These are phyloP conservation scores for Montipora efflorescens DNA, from an alignment of 64 coral and sea anemone species.

Conservation along the genomic window DNA sequence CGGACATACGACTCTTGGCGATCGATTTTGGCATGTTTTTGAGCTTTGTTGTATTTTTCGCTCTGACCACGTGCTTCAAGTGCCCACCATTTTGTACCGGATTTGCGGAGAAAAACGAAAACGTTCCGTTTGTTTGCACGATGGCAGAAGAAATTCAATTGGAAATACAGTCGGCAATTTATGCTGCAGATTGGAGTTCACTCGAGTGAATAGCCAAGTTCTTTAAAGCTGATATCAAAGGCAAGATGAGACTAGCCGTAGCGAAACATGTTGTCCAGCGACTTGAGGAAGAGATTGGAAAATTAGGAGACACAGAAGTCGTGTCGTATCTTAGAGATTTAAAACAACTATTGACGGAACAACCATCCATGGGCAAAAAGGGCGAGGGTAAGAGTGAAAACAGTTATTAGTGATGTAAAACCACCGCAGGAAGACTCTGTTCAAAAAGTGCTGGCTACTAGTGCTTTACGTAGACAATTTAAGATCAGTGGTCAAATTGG, in stretches of 20 bases:
- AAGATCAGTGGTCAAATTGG: conserved; percentile 67
- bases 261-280: background rate
- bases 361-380: background rate
- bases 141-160: conserved; percentile 57
- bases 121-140: no score
- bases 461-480: conserved; percentile 53
- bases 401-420: conserved; percentile 16
- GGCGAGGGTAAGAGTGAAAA: conserved; percentile 31
- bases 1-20: background rate
- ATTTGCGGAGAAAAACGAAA: background rate
- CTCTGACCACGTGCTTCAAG: background rate
- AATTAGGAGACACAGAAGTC: background rate
- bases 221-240: conserved; percentile 51
- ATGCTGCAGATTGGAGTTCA: background rate
- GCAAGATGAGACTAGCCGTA: conserved; percentile 13
- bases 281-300: conserved; percentile 7
- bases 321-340: conserved; percentile 39
- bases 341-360: conserved; percentile 13
- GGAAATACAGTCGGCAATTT: conserved; percentile 50
- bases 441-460: conserved; percentile 32
- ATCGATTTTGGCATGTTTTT: background rate
- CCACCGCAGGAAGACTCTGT: background rate
- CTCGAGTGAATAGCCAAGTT: conserved; percentile 1
- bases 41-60: background rate
- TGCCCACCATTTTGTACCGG: background rate